Percentiles rank a stretch among this genome's conserved stretches.
phyloP scores from a whole-genome alignment of 2,797 vertebrate species.

The Spizella passerina region DNA sequence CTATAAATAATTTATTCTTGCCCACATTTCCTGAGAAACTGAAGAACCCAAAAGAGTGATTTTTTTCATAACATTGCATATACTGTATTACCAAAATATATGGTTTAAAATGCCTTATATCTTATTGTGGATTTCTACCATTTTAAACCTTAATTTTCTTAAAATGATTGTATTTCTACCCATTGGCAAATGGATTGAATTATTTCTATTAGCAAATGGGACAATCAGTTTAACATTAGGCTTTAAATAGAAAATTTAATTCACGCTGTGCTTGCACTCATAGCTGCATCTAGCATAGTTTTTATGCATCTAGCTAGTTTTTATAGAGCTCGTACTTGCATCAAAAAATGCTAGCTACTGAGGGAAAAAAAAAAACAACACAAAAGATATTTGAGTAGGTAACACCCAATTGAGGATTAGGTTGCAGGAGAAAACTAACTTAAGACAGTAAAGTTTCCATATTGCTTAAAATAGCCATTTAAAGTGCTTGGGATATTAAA shows the following conservation, averaged over 20 bases:
- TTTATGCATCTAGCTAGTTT: background rate
- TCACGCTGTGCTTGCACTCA: background rate
- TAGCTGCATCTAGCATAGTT: background rate
- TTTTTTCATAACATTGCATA: background rate
- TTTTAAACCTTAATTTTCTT: background rate
- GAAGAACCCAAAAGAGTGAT: background rate
- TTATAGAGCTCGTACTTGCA: background rate
- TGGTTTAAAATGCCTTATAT: background rate
- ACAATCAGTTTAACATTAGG: background rate
- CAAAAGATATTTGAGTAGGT: background rate
- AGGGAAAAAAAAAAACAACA: background rate
- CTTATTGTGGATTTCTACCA: background rate
- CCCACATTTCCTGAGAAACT: background rate
- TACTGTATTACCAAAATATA: background rate
- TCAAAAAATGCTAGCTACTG: background rate
- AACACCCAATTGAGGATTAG: background rate
- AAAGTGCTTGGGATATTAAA: background rate
- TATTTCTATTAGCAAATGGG: background rate
- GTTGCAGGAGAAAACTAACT: background rate
- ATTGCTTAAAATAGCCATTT: slow-evolving; percentile 18
- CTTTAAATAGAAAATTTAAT: background rate
- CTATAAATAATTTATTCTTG: background rate
- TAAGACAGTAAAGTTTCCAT: background rate
- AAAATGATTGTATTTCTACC: background rate
- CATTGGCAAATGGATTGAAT: background rate